A percentile compares a stretch with the other conserved stretches of the same genome.
phyloP scores from a whole-genome alignment of 2,113 vertebrate genomes.

The Nerophis ophidion region DNA sequence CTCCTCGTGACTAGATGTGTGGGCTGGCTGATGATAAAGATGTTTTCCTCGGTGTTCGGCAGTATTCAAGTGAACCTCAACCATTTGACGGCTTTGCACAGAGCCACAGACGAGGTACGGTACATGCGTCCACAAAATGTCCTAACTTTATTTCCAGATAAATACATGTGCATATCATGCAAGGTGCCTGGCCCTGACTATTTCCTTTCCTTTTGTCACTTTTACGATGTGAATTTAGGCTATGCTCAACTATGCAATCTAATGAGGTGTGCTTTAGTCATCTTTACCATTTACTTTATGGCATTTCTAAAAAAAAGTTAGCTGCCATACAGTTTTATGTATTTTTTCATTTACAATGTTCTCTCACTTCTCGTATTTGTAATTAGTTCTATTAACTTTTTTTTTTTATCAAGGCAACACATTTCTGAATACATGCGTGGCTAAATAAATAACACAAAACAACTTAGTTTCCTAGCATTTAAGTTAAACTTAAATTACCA shows the following conservation, averaged over 20 bases:
- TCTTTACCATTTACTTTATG: background rate
- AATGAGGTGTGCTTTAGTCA: slow-evolving; percentile 14
- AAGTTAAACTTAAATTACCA: too few relatives aligned
- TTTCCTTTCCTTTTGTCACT: background rate
- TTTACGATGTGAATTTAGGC: slow-evolving; percentile 6
- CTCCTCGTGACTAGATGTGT: slow-evolving; percentile 48
- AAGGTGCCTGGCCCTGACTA: background rate
- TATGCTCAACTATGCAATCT: slow-evolving; percentile 1
- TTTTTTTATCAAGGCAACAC: slow-evolving; percentile 11
- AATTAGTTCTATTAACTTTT: slow-evolving; percentile 20
- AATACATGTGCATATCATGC: slow-evolving; percentile 1
- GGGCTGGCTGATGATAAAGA: slow-evolving; percentile 68
- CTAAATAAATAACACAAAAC: slow-evolving; percentile 14
- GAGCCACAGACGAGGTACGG: slow-evolving; percentile 60
- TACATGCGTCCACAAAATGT: slow-evolving; percentile 3
- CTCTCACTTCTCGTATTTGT: slow-evolving; percentile 12
- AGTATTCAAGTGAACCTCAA: slow-evolving; percentile 69
- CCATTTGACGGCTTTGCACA: slow-evolving; percentile 61
- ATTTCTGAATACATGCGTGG: slow-evolving; percentile 49
- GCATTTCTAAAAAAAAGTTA: too few relatives aligned
- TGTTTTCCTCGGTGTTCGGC: slow-evolving; percentile 55
- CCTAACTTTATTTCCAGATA: slow-evolving; percentile 1
- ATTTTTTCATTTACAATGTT: background rate
- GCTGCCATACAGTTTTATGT: background rate
- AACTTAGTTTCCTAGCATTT: too few relatives aligned